Evolutionary conservation across 1,140 invertebrate species (phyloP).

Genomic region (Drosophila nannoptera): DNA sequence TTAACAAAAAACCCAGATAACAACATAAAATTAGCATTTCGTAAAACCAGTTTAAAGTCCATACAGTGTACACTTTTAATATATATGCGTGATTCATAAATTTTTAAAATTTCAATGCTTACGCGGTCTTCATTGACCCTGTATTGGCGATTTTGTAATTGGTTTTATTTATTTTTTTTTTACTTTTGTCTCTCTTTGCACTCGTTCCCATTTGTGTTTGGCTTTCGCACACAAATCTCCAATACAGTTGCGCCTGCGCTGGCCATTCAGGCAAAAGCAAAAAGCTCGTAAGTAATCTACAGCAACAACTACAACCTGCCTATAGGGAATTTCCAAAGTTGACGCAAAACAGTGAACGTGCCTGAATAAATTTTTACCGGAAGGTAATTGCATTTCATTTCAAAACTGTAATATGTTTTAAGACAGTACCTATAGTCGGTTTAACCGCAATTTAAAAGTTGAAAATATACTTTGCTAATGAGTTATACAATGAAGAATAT

Average conservation of each 20-base stretch:
- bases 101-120: conserved; percentile 50
- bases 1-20: conserved; percentile 41
- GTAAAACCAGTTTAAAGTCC: conserved; percentile 51
- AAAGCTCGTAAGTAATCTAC: neutral
- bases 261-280: conserved; percentile 15
- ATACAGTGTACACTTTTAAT: conserved; percentile 27
- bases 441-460: too few relatives aligned
- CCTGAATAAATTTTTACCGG: conserved; percentile 12
- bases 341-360: conserved; percentile 32
- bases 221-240: conserved; percentile 13
- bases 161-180: conserved; percentile 22
- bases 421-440: too few relatives aligned
- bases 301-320: conserved; percentile 32
- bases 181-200: conserved; percentile 7
- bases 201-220: conserved; percentile 22
- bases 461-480: too few relatives aligned
- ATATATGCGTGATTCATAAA: conserved; percentile 61
- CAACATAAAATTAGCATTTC: conserved; percentile 67
- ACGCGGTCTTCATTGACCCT: conserved; percentile 56
- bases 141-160: conserved; percentile 73
- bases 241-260: conserved; percentile 36
- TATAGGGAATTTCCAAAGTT: conserved; percentile 42
- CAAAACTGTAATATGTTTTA: too few relatives aligned
- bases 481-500: too few relatives aligned
- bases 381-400: conserved; percentile 8